A percentile compares a stretch with the other conserved stretches of the same genome.
Evolutionary conservation across 2,113 vertebrate species (phyloP).

Genomic region (Platysteira castanea): DNA sequence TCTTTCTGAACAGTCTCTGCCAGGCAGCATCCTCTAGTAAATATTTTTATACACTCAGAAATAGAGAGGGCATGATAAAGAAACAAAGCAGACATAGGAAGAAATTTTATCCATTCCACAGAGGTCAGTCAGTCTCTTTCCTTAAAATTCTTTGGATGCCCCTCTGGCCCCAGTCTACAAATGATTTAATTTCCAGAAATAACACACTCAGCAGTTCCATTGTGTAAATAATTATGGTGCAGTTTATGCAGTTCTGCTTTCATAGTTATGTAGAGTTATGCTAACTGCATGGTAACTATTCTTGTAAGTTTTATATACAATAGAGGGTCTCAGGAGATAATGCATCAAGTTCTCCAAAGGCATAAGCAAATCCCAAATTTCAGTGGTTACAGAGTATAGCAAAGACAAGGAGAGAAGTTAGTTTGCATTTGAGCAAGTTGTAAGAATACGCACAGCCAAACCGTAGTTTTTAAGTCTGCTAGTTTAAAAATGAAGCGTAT

Average conservation of each 20-base stretch:
- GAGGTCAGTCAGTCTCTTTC: background rate
- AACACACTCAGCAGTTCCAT: background rate
- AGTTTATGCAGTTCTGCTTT: background rate
- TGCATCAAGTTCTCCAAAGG: rapidly evolving
- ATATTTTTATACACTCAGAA: background rate
- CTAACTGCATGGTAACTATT: background rate
- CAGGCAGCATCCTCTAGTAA: background rate
- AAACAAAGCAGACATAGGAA: background rate
- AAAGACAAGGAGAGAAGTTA: background rate
- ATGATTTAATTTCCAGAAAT: background rate
- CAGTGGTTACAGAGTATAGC: background rate
- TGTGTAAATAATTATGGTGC: background rate
- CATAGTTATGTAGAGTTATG: background rate
- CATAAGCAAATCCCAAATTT: background rate
- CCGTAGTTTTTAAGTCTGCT: background rate
- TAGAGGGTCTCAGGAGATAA: background rate
- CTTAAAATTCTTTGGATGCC: background rate
- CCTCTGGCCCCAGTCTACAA: background rate
- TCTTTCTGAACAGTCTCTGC: background rate
- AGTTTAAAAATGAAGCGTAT: background rate
- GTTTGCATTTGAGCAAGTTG: background rate
- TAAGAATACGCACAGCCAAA: background rate
- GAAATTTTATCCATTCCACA: background rate
- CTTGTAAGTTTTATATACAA: background rate
- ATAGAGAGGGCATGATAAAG: background rate